Percentiles rank a stretch among this genome's conserved stretches.
These are phyloP conservation scores for Ectemnius continuus DNA, from an alignment of 2,888 invertebrate species.

Conservation along the genomic window DNA sequence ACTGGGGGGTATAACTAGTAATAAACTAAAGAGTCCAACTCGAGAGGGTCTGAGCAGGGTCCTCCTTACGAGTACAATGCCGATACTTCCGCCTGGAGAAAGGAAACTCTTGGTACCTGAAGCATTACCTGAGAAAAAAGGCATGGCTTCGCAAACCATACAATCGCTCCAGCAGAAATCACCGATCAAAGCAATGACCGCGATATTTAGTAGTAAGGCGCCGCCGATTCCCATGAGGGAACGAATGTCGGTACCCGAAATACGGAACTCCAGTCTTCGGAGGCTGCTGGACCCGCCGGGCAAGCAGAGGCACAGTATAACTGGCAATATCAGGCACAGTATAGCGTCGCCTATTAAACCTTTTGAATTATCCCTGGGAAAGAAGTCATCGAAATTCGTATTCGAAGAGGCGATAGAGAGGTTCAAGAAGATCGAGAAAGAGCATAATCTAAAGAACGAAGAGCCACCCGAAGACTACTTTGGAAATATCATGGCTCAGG, in stretches of 20 bases:
- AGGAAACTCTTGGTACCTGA: constrained; percentile 55
- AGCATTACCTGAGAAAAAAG: constrained; percentile 12
- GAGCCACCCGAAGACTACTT: constrained; percentile 21
- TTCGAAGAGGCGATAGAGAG: constrained; percentile 57
- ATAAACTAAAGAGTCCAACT: constrained; percentile 42
- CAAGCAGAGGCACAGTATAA: constrained; percentile 73
- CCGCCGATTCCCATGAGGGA: constrained; percentile 60
- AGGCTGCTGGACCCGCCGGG: constrained; percentile 70
- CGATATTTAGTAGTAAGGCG: constrained; percentile 29
- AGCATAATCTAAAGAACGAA: constrained; percentile 48
- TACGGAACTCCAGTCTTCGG: constrained; percentile 71
- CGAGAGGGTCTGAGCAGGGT: constrained; percentile 68
- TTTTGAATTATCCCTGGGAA: constrained; percentile 39
- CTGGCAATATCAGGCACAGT: constrained; percentile 66
- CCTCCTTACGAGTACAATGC: constrained; percentile 69
- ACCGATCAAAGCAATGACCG: neutral
- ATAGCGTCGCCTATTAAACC: constrained; percentile 52
- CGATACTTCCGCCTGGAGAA: constrained; percentile 67
- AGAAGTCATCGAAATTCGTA: constrained; percentile 47
- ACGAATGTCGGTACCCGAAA: constrained; percentile 74
- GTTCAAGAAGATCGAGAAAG: constrained; percentile 49
- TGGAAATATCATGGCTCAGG: constrained; percentile 44
- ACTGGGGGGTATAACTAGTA: constrained; percentile 4
- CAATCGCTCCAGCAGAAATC: constrained; percentile 17
- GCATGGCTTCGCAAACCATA: neutral